phyloP scores from a whole-genome alignment of 1,140 invertebrate species.

The Marisa cornuarietis region DNA sequence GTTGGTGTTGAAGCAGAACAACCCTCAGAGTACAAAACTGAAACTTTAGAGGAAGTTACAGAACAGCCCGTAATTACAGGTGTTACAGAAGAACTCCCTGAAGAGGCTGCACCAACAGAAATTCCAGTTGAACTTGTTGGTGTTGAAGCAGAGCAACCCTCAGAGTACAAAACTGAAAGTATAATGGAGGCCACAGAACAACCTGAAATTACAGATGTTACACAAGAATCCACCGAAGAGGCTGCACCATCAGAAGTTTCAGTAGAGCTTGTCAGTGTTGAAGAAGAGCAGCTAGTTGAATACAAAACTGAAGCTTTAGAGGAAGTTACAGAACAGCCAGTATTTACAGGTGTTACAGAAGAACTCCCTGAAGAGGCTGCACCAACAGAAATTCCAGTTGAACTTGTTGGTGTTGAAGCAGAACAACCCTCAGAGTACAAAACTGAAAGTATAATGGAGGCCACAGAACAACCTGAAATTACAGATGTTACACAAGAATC shows the following conservation, averaged over 20 bases:
- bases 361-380: conserved; percentile 26
- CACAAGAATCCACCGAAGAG: conserved; percentile 33
- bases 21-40: conserved; percentile 32
- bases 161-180: conserved; percentile 35
- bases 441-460: conserved; percentile 30
- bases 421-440: conserved; percentile 37
- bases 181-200: conserved; percentile 30
- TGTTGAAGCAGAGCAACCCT: conserved; percentile 30
- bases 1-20: conserved; percentile 31
- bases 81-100: conserved; percentile 29
- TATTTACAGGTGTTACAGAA: conserved; percentile 35
- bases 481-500: conserved; percentile 26
- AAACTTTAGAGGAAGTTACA: conserved; percentile 29
- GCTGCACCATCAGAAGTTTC: conserved; percentile 34
- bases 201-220: conserved; percentile 39
- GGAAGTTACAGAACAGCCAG: conserved; percentile 34
- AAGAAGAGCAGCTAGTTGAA: conserved; percentile 30
- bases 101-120: conserved; percentile 32
- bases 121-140: conserved; percentile 31
- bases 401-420: conserved; percentile 34
- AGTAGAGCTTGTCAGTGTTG: conserved; percentile 40
- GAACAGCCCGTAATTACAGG: conserved; percentile 35
- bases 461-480: conserved; percentile 30
- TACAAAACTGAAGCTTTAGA: conserved; percentile 37
- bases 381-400: conserved; percentile 34